These are phyloP conservation scores for Grus americana DNA, from an alignment of 2,113 vertebrate genomes.

Conservation along the genomic window DNA sequence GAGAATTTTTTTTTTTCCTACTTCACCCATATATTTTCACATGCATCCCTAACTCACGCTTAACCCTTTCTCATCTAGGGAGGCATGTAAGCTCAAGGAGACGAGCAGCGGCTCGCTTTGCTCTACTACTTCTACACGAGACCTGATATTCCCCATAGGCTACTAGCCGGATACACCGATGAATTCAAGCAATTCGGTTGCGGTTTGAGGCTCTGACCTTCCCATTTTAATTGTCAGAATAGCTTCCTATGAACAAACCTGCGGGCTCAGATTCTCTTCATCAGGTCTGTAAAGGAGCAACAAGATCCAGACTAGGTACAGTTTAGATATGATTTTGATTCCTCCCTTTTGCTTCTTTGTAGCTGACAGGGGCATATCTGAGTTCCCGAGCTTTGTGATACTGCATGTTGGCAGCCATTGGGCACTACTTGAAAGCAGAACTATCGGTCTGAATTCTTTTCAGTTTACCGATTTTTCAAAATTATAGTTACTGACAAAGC, in stretches of 20 bases:
- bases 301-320: neutral
- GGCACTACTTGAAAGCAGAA: neutral
- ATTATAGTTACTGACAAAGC: neutral
- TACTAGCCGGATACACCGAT: neutral
- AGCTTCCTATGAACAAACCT: neutral
- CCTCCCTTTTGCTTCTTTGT: neutral
- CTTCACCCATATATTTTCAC: slow-evolving; percentile 49
- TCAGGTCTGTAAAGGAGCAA: neutral
- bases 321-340: neutral
- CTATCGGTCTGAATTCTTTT: neutral
- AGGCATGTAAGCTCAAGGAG: neutral
- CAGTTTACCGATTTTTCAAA: neutral
- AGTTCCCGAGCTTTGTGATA: neutral
- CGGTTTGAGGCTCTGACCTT: neutral
- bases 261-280: neutral
- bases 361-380: neutral
- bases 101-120: neutral
- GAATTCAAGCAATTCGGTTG: neutral
- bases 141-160: neutral
- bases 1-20: slow-evolving; percentile 46
- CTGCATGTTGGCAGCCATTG: neutral
- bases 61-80: slow-evolving; percentile 40
- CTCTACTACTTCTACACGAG: neutral
- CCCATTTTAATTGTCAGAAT: neutral
- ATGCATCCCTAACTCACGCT: slow-evolving; percentile 18